These are phyloP conservation scores for Periophthalmus magnuspinnatus DNA, from an alignment of 2,797 vertebrate species.

Conservation along the genomic window DNA sequence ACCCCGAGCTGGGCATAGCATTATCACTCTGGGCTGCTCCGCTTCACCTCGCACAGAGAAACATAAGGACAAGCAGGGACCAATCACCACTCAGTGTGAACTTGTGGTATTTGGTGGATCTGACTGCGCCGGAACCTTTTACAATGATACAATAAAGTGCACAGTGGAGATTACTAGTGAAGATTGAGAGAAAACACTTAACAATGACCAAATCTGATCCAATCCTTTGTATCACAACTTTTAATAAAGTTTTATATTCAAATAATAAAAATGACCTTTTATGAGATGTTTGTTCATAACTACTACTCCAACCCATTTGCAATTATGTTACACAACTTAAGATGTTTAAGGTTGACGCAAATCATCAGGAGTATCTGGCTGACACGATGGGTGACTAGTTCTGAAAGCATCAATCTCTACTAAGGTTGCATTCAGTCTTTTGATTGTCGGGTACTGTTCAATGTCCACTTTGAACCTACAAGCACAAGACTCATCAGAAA, in stretches of 20 bases:
- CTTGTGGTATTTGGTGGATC: conserved; percentile 88
- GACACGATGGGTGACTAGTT: conserved; percentile 84
- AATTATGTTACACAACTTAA: neutral
- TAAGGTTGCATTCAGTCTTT: conserved; percentile 85
- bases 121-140: conserved; percentile 82
- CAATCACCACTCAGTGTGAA: conserved; percentile 39
- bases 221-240: neutral
- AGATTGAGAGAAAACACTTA: conserved; percentile 14
- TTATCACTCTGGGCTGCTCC: conserved; percentile 71
- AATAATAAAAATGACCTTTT: conserved; percentile 35
- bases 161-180: conserved; percentile 58
- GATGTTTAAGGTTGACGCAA: conserved; percentile 49
- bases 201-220: neutral
- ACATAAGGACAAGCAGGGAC: conserved; percentile 39
- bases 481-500: conserved; percentile 15
- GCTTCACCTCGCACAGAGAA: conserved; percentile 48
- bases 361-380: conserved; percentile 91
- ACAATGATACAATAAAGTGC: conserved; percentile 77
- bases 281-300: neutral
- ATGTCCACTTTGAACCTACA: conserved; percentile 90
- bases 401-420: conserved; percentile 88
- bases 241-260: neutral
- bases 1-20: conserved; percentile 84
- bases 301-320: neutral
- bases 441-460: conserved; percentile 84